A percentile compares a stretch with the other conserved stretches of the same genome.
Evolutionary conservation across 2,113 vertebrate species (phyloP).

Genomic region (Pseudopodoces humilis): DNA sequence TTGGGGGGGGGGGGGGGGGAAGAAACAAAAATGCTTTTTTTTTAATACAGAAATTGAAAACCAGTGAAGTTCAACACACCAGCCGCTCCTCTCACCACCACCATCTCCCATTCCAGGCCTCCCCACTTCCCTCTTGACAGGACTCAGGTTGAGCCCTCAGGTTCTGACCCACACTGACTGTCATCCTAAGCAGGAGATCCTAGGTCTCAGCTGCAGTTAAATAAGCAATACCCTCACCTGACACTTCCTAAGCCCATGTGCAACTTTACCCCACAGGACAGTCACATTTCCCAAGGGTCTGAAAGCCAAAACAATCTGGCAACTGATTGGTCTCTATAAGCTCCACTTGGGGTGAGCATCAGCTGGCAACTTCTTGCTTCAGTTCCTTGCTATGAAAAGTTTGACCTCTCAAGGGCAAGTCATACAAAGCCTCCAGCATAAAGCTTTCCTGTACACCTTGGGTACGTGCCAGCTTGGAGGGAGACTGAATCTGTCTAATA

Average conservation of each 20-base stretch:
- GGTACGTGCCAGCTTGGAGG: background rate
- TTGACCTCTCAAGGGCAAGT: background rate
- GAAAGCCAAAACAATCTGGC: background rate
- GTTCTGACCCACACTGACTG: background rate
- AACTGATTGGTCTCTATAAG: background rate
- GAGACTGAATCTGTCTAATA: background rate
- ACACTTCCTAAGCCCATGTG: background rate
- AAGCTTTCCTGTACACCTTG: background rate
- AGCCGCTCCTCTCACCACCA: background rate
- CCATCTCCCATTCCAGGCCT: background rate
- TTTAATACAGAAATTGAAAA: background rate
- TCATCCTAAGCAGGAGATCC: background rate
- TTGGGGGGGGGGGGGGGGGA: background rate
- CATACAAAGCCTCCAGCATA: background rate
- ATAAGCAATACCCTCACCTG: background rate
- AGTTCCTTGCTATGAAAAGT: background rate
- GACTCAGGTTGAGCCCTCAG: background rate
- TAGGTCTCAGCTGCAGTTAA: background rate
- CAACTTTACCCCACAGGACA: background rate
- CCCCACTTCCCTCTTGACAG: background rate
- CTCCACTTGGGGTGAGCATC: background rate
- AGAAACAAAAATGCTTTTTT: background rate
- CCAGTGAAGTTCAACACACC: accelerated
- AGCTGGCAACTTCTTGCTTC: background rate
- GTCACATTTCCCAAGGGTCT: background rate